A percentile compares a stretch with the other conserved stretches of the same genome.
Conservation (phyloP, 2,797 vertebrate species). For the Heteromormyrus szaboi region DNA sequence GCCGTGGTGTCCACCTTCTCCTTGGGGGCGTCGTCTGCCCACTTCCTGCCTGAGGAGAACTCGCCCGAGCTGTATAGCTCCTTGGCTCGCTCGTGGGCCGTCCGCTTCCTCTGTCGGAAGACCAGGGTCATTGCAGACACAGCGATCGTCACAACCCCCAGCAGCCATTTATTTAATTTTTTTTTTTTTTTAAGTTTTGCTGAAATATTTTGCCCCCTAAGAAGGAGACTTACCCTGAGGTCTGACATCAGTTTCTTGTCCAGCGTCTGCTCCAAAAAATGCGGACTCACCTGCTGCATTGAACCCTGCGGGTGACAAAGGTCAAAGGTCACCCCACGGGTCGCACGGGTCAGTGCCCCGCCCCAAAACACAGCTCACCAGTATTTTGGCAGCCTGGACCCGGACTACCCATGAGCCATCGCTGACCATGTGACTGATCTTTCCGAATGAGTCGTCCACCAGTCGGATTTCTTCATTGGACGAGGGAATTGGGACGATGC, state of each 20-base stretch:
- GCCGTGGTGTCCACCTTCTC: constrained; percentile 86
- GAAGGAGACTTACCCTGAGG: constrained; percentile 71
- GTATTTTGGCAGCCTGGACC: constrained; percentile 86
- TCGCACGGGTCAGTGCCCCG: neutral
- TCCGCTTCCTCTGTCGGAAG: constrained; percentile 80
- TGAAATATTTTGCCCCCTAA: neutral
- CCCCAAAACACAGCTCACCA: constrained; percentile 65
- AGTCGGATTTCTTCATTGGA: constrained; percentile 95
- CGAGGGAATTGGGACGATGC: constrained; percentile 93
- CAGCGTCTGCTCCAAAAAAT: constrained; percentile 94
- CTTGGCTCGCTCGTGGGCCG: constrained; percentile 89
- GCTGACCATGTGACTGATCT: constrained; percentile 96
- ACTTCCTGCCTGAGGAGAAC: constrained; percentile 92
- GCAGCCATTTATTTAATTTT: neutral
- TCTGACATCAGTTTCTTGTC: constrained; percentile 99
- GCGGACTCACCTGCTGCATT: constrained; percentile 92
- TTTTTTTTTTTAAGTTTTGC: neutral
- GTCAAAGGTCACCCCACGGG: neutral
- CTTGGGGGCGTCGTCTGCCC: constrained; percentile 94
- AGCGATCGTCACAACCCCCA: neutral
- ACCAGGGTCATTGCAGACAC: neutral
- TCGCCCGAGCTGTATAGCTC: constrained; percentile 93
- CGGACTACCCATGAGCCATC: constrained; percentile 95
- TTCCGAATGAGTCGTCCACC: constrained; percentile 92
- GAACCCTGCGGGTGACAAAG: constrained; percentile 68